phyloP scores from a whole-genome alignment of 92 coral and sea anemone species.

The Siderastrea siderea region DNA sequence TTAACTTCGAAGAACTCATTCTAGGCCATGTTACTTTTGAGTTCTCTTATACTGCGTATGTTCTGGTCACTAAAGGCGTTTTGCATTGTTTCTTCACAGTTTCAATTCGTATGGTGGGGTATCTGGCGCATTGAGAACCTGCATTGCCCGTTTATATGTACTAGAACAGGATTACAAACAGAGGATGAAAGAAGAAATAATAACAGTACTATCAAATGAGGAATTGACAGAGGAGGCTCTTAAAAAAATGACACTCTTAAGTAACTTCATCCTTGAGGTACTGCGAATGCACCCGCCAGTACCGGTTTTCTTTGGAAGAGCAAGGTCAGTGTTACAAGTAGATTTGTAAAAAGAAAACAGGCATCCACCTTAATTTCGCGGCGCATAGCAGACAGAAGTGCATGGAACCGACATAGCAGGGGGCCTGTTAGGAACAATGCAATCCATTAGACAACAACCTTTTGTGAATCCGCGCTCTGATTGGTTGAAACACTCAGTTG shows the following conservation, averaged over 20 bases:
- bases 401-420: no score
- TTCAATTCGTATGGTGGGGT: slow-evolving; percentile 88
- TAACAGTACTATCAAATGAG: slow-evolving; percentile 54
- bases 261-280: slow-evolving; percentile 75
- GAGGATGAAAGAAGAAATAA: slow-evolving; percentile 70
- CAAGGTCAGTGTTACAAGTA: slow-evolving; percentile 60
- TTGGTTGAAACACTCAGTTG: no score
- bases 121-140: slow-evolving; percentile 70
- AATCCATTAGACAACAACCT: no score
- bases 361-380: no score
- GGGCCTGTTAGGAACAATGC: no score
- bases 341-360: no score
- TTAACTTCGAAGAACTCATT: no score
- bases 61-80: neutral
- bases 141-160: slow-evolving; percentile 75
- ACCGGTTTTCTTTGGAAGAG: slow-evolving; percentile 85
- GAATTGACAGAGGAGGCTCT: slow-evolving; percentile 63
- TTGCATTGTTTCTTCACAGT: slow-evolving; percentile 36
- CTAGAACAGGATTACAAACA: slow-evolving; percentile 61
- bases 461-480: no score
- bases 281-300: slow-evolving; percentile 86
- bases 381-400: no score
- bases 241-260: slow-evolving; percentile 70
- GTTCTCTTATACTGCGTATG: neutral
- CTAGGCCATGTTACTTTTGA: neutral